Conservation (phyloP, 1,140 invertebrate genomes). For the Drosophila mojavensis region DNA sequence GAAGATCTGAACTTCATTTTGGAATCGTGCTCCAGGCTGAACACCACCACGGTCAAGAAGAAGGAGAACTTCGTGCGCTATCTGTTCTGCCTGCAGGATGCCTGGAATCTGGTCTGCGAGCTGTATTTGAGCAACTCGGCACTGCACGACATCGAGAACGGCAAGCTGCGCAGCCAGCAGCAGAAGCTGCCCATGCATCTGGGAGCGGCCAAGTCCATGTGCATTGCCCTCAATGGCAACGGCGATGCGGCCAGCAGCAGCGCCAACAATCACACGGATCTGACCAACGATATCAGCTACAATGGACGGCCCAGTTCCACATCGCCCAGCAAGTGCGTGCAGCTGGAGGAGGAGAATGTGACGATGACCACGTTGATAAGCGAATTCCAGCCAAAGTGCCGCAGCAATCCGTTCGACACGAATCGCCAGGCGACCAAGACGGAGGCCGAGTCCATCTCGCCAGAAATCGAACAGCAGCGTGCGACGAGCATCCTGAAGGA, state of each 20-base stretch:
- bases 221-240: slow-evolving; percentile 68
- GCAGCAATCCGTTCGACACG: slow-evolving; percentile 85
- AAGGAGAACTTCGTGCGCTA: slow-evolving; percentile 86
- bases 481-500: slow-evolving; percentile 91
- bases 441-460: slow-evolving; percentile 86
- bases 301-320: slow-evolving; percentile 32
- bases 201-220: slow-evolving; percentile 53
- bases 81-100: slow-evolving; percentile 86
- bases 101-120: slow-evolving; percentile 86
- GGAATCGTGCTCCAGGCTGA: slow-evolving; percentile 85
- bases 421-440: slow-evolving; percentile 84
- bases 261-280: slow-evolving; percentile 22
- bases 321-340: slow-evolving; percentile 76
- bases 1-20: slow-evolving; percentile 88
- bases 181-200: slow-evolving; percentile 39
- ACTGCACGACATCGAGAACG: slow-evolving; percentile 85
- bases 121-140: slow-evolving; percentile 85
- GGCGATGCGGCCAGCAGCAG: slow-evolving; percentile 43
- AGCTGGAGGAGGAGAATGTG: slow-evolving; percentile 81
- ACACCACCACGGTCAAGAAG: slow-evolving; percentile 85
- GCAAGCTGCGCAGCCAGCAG: slow-evolving; percentile 42
- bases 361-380: slow-evolving; percentile 84
- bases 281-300: slow-evolving; percentile 18
- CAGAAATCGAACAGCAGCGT: slow-evolving; percentile 91
- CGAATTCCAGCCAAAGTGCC: slow-evolving; percentile 85